Conservation (phyloP, 2,888 invertebrate genomes). For the Acleris emargana region DNA sequence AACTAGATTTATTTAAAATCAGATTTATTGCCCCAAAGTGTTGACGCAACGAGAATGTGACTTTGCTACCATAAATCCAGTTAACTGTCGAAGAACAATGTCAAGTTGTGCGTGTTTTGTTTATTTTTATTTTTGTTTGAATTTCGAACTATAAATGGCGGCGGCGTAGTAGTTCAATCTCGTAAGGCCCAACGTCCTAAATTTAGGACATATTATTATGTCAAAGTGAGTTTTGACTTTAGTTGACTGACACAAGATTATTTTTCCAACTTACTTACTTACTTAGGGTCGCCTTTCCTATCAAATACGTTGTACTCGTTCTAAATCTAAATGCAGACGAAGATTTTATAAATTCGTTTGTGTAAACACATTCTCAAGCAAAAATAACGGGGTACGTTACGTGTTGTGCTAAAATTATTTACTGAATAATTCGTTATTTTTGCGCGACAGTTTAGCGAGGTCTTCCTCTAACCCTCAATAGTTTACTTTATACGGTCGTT, state of each 20-base stretch:
- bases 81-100: conserved; percentile 25
- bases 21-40: conserved; percentile 33
- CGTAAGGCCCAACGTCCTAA: too few species aligned
- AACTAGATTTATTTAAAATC: conserved; percentile 18
- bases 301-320: too few species aligned
- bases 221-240: too few species aligned
- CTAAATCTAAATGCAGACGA: not conserved
- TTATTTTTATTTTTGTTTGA: conserved; percentile 17
- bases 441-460: too few species aligned
- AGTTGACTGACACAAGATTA: too few species aligned
- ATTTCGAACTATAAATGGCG: conserved; percentile 12
- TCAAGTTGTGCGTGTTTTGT: conserved; percentile 20
- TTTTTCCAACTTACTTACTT: too few species aligned
- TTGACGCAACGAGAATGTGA: conserved; percentile 29
- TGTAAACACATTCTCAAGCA: not conserved
- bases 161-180: not conserved
- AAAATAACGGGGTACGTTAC: not conserved
- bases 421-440: not conserved
- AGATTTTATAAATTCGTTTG: too few species aligned
- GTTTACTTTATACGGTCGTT: too few species aligned
- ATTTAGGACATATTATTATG: too few species aligned
- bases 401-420: not conserved
- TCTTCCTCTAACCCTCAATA: too few species aligned
- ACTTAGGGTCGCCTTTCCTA: too few species aligned
- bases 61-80: conserved; percentile 23